Percentiles rank a stretch among this genome's conserved stretches.
These are phyloP conservation scores for Tiliqua scincoides DNA, from an alignment of 2,113 vertebrate species.

Conservation along the genomic window DNA sequence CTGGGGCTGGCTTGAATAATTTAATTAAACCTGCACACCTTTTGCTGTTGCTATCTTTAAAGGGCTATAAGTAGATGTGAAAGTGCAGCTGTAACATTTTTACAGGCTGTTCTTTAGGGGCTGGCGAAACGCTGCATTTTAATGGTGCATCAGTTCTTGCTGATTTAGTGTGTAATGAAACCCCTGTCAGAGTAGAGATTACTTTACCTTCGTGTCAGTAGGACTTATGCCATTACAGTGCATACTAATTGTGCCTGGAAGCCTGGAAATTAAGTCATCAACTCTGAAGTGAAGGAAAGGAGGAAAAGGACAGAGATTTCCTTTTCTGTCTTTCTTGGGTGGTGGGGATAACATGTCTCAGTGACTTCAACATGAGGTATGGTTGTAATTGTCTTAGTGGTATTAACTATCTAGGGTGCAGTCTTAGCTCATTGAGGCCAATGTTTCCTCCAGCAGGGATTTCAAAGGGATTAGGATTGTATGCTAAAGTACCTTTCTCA, in stretches of 20 bases:
- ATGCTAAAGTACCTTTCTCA: neutral
- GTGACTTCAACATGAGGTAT: neutral
- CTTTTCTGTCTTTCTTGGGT: neutral
- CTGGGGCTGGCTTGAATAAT: constrained; percentile 10
- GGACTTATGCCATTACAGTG: constrained; percentile 29
- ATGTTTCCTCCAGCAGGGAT: neutral
- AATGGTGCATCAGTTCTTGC: constrained; percentile 14
- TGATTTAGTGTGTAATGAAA: constrained; percentile 21
- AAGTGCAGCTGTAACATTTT: constrained; percentile 55
- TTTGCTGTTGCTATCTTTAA: constrained; percentile 45
- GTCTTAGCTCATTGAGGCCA: neutral
- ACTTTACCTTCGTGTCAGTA: constrained; percentile 27
- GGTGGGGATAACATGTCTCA: too few relatives aligned
- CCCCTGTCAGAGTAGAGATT: constrained; percentile 27
- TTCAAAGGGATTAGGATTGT: neutral
- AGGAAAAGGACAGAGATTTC: neutral
- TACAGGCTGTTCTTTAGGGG: constrained; percentile 52
- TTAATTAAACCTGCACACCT: constrained; percentile 52
- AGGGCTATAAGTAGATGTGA: constrained; percentile 45
- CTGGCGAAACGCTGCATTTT: constrained; percentile 47
- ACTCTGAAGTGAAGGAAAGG: neutral
- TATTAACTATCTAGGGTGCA: neutral
- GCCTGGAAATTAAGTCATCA: neutral
- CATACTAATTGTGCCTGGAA: constrained; percentile 20
- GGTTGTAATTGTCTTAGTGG: neutral